Evolutionary conservation across 2,888 invertebrate genomes (phyloP), one percentile per base, ranked within the genome.

Genomic region (Cosmia trapezina): DNA sequence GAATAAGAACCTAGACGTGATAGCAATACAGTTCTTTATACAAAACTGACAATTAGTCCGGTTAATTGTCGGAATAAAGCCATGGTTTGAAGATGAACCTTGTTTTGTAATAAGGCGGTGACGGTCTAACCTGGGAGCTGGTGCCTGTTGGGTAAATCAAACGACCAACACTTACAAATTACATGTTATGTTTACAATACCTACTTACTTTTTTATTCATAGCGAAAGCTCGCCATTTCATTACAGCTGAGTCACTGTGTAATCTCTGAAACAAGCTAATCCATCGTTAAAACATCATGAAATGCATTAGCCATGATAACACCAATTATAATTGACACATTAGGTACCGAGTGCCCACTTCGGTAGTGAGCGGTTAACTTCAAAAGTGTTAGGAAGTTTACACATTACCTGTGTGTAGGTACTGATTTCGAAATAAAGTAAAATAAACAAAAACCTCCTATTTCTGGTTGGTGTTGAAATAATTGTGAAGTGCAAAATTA

Each of bases 351-450:
- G 88, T 84, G 84, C 83, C 88, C 88, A 90, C 89, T 91, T 89
- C 89, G 86, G 91, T 91, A 91, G 91, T 91, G 78, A 80, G 88
- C 89, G 88, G 89, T 76, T 53, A 64, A 85, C 87, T 84, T 91
- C 90, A 90, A 91, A 90, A 85, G 84, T 68, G 41, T 87, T 75
- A 87, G 67, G 86, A 53, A 14, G 65, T n/a, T 65, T 88, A 64
- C 66, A 85, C 85, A 88, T 63, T 33, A 63, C 28, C 28, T 28
- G 28, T 28, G 28, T 28, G 28, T 28, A 28, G 28, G 28, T 28
- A 28, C 28, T 37, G 3, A 19, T 49, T 49, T 49, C 1, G 7
- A 49, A 19, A 19, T 49, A 49, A 19, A n/a, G 14, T 17, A 45
- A 45, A 6, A 4, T 51, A 51, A 9, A 3, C 19, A 41, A 7